Base-by-base conservation (phyloP, 2,797 vertebrate genomes). In the Cyprinella venusta region DNA sequence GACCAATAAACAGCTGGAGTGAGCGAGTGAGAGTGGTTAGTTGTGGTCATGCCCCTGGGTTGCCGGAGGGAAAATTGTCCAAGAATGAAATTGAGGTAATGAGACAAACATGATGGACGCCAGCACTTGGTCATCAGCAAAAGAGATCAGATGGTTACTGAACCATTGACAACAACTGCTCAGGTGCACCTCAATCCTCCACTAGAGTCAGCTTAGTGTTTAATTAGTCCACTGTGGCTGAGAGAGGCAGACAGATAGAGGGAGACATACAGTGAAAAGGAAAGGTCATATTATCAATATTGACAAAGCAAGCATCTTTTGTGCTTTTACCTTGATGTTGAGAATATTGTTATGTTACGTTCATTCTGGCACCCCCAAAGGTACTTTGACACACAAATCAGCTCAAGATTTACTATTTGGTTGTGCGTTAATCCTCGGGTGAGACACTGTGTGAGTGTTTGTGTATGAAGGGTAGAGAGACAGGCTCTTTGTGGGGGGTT, bases 11-110 rank as follows among this genome's bases (percentile, higher is more conserved):
- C 95, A 95, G 94, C 94, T 91, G 89, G 71, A 85, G 91, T 93
- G 67, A 92, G 93, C 88, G 90, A 92, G 94, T 95, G 96, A 96
- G 93, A 95, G 30, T 61, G 50, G 48, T 61, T 33, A 79, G 33
- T 67, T 69, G 45, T 9, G 38, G 74, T 80, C 81, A 95, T 91
- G 95, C 94, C 95, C 94, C 93, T 93, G 90, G 93, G 91, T 90
- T 87, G 94, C 96, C 95, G 93, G 92, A 95, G 94, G 96, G 96
- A 95, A 96, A 97, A 96, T 95, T 94, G 95, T 92, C 93, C 93
- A 95, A 95, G 96, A 96, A 96, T 95, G 94, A 97, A 97, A 96
- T 95, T 79, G 67, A 93, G 92, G 91, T 93, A 95, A 96, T 95
- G 94, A 95, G 94, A 94, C 93, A 94, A 94, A 92, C 91, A 93